phyloP scores from a whole-genome alignment of 2,113 vertebrate genomes.

The Neomonachus schauinslandi region DNA sequence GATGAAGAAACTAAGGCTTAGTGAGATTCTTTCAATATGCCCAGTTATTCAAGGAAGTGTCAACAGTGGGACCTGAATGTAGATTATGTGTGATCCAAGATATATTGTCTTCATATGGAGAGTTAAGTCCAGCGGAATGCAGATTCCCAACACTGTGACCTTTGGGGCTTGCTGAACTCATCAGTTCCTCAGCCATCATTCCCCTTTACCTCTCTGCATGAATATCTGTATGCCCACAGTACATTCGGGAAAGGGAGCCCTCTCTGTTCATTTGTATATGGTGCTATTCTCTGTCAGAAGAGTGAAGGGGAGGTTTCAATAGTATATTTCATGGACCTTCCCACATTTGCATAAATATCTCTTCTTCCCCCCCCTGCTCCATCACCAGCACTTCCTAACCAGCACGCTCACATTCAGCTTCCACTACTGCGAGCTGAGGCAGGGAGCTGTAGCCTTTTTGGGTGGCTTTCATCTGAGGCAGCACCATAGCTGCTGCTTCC shows the following conservation, averaged over 20 bases:
- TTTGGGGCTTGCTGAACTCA: not conserved
- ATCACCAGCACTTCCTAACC: not conserved
- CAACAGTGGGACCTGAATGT: not conserved
- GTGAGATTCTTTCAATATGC: not conserved
- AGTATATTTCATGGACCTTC: not conserved
- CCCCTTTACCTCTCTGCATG: no score
- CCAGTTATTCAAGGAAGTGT: not conserved
- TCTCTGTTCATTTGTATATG: rapidly evolving
- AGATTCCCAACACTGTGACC: not conserved
- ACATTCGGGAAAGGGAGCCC: no score
- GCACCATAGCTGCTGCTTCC: not conserved
- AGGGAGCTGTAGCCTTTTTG: not conserved
- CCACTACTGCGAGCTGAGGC: not conserved
- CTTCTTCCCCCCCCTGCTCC: rapidly evolving
- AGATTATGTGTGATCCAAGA: not conserved
- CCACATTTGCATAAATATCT: not conserved
- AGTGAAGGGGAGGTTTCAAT: not conserved
- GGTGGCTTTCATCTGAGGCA: not conserved
- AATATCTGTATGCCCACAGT: rapidly evolving
- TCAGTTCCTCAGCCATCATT: not conserved
- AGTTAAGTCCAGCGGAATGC: no score
- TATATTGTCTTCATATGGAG: no score
- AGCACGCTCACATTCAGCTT: rapidly evolving
- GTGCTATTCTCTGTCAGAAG: not conserved
- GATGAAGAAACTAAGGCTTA: not conserved